Percentiles rank a stretch among this genome's conserved stretches.
These are phyloP conservation scores for Chrysolina americana DNA, from an alignment of 2,888 invertebrate species.

Conservation along the genomic window DNA sequence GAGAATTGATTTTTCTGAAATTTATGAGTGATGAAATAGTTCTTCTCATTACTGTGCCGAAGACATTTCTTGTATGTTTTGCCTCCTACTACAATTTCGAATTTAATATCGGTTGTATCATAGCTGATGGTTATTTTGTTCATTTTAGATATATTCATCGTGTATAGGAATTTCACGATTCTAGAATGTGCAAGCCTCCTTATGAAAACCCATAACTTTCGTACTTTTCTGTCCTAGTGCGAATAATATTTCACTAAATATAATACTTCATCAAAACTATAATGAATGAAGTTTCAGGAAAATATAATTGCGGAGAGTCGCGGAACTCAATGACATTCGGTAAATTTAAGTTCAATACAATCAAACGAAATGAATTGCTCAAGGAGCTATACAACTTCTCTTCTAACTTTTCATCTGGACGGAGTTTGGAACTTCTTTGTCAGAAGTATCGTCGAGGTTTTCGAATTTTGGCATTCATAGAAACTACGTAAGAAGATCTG, in stretches of 20 bases:
- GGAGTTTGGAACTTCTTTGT: conserved; percentile 25
- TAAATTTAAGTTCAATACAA: conserved; percentile 27
- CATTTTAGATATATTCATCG: no score
- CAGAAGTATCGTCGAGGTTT: conserved; percentile 1
- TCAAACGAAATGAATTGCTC: conserved; percentile 23
- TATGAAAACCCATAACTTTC: no score
- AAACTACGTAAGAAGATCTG: background rate
- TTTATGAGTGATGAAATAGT: no score
- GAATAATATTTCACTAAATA: background rate
- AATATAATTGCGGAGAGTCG: conserved; percentile 33
- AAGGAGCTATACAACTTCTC: conserved; percentile 21
- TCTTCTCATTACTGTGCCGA: no score
- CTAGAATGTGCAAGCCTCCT: no score
- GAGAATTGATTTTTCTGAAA: no score
- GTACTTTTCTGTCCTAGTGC: no score
- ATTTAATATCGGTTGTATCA: no score
- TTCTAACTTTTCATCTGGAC: conserved; percentile 12
- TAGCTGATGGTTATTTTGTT: no score
- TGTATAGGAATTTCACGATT: no score
- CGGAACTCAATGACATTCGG: conserved; percentile 23
- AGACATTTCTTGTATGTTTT: no score
- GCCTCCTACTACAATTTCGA: no score
- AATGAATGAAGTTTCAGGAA: background rate
- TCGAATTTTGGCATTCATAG: conserved; percentile 15
- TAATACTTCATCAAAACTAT: background rate